phyloP scores from a whole-genome alignment of 2,797 vertebrate species.

The Enoplosus armatus region DNA sequence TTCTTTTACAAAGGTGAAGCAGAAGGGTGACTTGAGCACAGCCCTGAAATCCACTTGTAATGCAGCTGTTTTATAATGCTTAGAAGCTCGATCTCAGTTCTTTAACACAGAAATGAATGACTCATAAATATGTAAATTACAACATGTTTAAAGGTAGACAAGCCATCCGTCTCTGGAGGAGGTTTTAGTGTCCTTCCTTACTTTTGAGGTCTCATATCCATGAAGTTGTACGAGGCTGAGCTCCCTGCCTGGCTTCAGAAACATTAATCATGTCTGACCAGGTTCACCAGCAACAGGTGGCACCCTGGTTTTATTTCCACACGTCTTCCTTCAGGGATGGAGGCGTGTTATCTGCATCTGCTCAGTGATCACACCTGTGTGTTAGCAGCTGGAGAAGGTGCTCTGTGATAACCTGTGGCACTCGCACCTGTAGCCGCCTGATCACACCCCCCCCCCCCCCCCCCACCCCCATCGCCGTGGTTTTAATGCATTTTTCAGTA shows the following conservation, averaged over 20 bases:
- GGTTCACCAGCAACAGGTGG: conserved; percentile 18
- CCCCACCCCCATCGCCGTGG: background rate
- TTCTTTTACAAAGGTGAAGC: no score
- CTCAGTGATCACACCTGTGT: background rate
- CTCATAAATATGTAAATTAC: conserved; percentile 19
- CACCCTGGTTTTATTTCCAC: background rate
- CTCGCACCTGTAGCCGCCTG: conserved; percentile 3
- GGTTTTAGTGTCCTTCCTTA: background rate
- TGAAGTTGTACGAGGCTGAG: conserved; percentile 1
- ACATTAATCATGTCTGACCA: background rate
- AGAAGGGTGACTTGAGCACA: background rate
- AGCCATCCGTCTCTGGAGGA: background rate
- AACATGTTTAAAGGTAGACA: background rate
- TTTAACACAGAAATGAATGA: background rate
- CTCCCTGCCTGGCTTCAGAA: background rate
- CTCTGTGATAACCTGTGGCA: conserved; percentile 26
- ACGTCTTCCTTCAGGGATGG: background rate
- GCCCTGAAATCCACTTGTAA: background rate
- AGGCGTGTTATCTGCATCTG: background rate
- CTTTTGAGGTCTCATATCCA: background rate
- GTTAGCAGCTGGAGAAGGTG: background rate
- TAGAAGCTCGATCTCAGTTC: background rate
- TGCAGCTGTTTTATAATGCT: conserved; percentile 5
- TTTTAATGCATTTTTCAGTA: conserved; percentile 50
- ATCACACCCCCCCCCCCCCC: conserved; percentile 5